Evolutionary conservation across 2,888 invertebrate genomes (phyloP).

Genomic region (Harpalus rubripes): DNA sequence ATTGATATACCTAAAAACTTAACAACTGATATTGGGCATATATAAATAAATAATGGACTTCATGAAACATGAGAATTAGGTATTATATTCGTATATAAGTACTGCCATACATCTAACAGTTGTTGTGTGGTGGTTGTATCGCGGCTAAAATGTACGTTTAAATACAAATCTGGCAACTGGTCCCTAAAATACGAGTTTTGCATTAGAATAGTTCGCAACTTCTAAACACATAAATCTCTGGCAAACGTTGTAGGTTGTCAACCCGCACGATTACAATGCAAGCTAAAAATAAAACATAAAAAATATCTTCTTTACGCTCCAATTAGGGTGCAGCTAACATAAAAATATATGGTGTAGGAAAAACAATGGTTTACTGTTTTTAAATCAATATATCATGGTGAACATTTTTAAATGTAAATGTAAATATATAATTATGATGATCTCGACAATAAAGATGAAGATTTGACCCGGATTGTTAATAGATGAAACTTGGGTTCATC

Average conservation of each 20-base stretch:
- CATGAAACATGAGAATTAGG: not conserved
- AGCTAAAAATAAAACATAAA: not conserved
- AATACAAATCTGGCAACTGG: not conserved
- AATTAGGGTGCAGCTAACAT: not conserved
- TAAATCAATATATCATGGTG: not conserved
- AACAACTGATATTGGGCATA: too few species aligned
- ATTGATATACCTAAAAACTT: too few species aligned
- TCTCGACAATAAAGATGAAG: too few species aligned
- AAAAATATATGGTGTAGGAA: not conserved
- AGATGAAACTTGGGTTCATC: too few species aligned
- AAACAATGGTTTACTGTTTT: not conserved
- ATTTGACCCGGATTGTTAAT: too few species aligned
- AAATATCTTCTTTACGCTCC: not conserved
- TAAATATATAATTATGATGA: not conserved
- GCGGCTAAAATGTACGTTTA: not conserved
- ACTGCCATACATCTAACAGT: too few species aligned
- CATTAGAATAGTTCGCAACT: not conserved
- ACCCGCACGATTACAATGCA: slow-evolving; percentile 1
- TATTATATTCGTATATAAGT: not conserved
- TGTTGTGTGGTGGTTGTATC: too few species aligned
- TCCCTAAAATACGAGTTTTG: not conserved
- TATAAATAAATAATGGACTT: too few species aligned
- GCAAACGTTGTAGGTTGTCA: not conserved
- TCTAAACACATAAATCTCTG: not conserved
- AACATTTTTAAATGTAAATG: not conserved